Evolutionary conservation across 2,113 vertebrate species (phyloP).

Genomic region (Alexandromys fortis): DNA sequence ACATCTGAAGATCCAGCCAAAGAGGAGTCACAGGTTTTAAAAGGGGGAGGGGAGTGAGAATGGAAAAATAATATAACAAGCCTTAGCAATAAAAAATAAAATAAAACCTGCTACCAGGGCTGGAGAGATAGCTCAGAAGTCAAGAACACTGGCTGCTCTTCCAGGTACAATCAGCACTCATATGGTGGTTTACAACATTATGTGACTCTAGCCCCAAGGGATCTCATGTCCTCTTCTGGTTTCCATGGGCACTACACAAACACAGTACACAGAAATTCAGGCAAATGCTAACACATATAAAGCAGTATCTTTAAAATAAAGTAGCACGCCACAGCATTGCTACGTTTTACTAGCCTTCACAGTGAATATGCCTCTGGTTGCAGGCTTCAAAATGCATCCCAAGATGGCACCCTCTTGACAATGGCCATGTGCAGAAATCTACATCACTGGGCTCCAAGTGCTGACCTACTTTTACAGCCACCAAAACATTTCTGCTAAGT

Average conservation of each 20-base stretch:
- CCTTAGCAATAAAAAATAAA: not conserved
- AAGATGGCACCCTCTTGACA: not conserved
- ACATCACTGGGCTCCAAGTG: not conserved
- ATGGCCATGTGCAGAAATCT: not conserved
- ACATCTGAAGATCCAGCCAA: not conserved
- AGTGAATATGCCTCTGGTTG: not conserved
- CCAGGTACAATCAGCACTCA: not conserved
- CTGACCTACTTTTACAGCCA: not conserved
- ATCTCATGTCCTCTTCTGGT: not conserved
- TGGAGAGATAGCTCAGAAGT: not conserved
- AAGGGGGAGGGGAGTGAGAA: not conserved
- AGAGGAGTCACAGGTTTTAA: not conserved
- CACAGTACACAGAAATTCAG: not conserved
- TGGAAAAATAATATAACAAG: not conserved
- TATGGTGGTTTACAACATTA: not conserved
- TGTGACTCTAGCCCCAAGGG: not conserved
- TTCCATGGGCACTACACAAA: not conserved
- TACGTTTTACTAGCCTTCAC: slow-evolving; percentile 39
- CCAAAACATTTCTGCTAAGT: not conserved
- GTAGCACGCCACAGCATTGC: not conserved
- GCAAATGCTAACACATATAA: not conserved
- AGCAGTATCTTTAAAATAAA: not conserved
- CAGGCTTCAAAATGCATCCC: not conserved
- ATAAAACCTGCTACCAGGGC: not conserved
- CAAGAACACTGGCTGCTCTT: not conserved